A percentile compares a stretch with the other conserved stretches of the same genome.
phyloP scores from a whole-genome alignment of 2,888 invertebrate species.

The Auanema sp. region DNA sequence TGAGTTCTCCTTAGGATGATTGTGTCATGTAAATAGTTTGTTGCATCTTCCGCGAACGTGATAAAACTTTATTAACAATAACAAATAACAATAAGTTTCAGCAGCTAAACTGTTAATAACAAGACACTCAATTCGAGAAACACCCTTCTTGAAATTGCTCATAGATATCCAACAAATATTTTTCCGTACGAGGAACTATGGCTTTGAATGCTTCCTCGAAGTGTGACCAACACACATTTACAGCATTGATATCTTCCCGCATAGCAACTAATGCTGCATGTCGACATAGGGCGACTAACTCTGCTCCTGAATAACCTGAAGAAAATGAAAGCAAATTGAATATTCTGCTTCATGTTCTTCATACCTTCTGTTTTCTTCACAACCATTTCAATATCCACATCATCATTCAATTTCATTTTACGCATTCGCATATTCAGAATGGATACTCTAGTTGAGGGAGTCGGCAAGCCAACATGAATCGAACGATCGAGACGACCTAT shows the following conservation, averaged over 20 bases:
- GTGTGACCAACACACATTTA: conserved; percentile 26
- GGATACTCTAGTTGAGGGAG: conserved; percentile 77
- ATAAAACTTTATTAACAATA: too few relatives aligned
- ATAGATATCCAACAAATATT: conserved; percentile 46
- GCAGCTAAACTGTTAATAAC: background rate
- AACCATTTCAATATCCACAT: conserved; percentile 19
- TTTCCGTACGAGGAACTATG: conserved; percentile 48
- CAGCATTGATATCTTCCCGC: conserved; percentile 37
- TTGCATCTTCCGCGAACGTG: too few relatives aligned
- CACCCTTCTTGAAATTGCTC: conserved; percentile 44
- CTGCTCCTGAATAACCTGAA: conserved; percentile 75
- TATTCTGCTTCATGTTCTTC: background rate
- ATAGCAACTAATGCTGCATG: conserved; percentile 72
- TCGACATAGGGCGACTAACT: conserved; percentile 81
- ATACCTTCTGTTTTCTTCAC: conserved; percentile 29
- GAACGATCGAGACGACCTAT: conserved; percentile 80
- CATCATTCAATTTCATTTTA: conserved; percentile 31
- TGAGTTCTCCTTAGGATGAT: too few relatives aligned
- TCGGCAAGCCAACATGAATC: conserved; percentile 89
- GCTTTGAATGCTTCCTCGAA: conserved; percentile 39
- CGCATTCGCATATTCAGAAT: conserved; percentile 76
- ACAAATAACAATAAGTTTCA: too few relatives aligned
- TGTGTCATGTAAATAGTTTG: too few relatives aligned
- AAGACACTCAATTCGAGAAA: conserved; percentile 6
- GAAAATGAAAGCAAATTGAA: background rate